Base-by-base conservation (phyloP, 2,888 invertebrate species). In the Nomada fabriciana region DNA sequence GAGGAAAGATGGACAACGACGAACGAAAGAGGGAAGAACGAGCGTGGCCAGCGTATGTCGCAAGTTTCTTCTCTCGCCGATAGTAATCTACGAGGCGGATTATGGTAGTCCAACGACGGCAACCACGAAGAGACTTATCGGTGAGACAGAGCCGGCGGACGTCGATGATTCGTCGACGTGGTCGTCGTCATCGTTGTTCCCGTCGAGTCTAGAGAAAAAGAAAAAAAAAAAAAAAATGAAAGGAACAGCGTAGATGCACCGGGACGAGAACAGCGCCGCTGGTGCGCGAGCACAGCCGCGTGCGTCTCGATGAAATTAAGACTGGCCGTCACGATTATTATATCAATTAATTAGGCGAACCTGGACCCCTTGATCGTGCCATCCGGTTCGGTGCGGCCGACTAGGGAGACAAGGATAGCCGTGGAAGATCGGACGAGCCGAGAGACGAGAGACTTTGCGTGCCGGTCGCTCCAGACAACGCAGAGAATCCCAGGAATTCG, bases 311-410 rank as follows among this genome's bases (percentile, higher is more conserved):
- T 86, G 87, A 90, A 89, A 90, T 91, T 90, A 90, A 90, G 89
- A 87, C 90, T 78, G 85, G 82, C 89, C 87, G 89, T 89, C 90
- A 84, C 88, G 89, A 90, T 91, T 90, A 90, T 91, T 91, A 90
- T 89, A 91, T 89, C 88, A 91, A 91, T 91, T 91, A 91, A 91
- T 91, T 91, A 89, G 87, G 82, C 86, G 86, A 84, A 78, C 84
- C 86, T 79, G 84, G 81, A 73, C 78, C 83, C 72, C 86, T 85
- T 71, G 85, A 85, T 87, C 89, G 87, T 77, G 88, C 87, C 91
- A 91, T 91, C 91, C 91, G 91, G 91, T 90, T 89, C 86, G 87
- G 81, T 74, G 81, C 84, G 76, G 77, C 84, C 83, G 53, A 63
- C 59, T 52, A 80, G 71, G 36, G 47, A 42, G 64, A 60, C 52